Evolutionary conservation across 1,140 invertebrate genomes (phyloP).

Genomic region (Papilio polytes): DNA sequence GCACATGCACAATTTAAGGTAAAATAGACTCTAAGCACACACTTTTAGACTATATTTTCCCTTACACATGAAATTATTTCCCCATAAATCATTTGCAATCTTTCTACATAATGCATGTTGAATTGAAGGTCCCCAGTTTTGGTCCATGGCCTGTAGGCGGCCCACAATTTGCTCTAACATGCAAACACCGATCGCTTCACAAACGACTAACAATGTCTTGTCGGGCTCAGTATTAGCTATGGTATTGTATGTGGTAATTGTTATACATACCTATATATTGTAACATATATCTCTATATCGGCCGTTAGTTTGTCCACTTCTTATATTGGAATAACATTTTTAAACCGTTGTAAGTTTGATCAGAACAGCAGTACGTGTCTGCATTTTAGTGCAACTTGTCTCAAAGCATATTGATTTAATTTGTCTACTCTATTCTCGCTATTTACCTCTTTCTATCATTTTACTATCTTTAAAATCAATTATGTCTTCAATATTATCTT

Average conservation of each 20-base stretch:
- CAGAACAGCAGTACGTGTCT: slow-evolving; percentile 82
- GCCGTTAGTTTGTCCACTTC: slow-evolving; percentile 62
- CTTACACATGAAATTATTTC: slow-evolving; percentile 16
- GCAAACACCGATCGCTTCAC: slow-evolving; percentile 85
- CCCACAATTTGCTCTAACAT: slow-evolving; percentile 84
- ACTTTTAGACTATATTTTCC: not conserved
- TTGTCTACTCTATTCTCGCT: slow-evolving; percentile 52
- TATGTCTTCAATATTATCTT: slow-evolving; percentile 41
- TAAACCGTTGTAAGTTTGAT: slow-evolving; percentile 60
- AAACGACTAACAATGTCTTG: slow-evolving; percentile 83
- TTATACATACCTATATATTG: slow-evolving; percentile 72
- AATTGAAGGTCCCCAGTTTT: slow-evolving; percentile 36
- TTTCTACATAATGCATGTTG: slow-evolving; percentile 62
- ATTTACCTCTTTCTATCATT: slow-evolving; percentile 37
- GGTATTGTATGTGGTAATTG: slow-evolving; percentile 80
- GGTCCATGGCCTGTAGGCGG: slow-evolving; percentile 43
- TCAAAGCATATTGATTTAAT: slow-evolving; percentile 80
- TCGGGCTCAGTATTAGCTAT: slow-evolving; percentile 76
- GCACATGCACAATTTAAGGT: slow-evolving; percentile 91
- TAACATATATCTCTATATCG: slow-evolving; percentile 77
- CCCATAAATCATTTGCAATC: not conserved
- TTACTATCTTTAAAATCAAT: slow-evolving; percentile 23
- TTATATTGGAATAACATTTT: slow-evolving; percentile 55
- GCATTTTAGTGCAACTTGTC: slow-evolving; percentile 84
- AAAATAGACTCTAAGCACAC: slow-evolving; percentile 54